These are phyloP conservation scores for Enteromius radiatus DNA, from an alignment of 2,797 vertebrate genomes.

Conservation along the genomic window DNA sequence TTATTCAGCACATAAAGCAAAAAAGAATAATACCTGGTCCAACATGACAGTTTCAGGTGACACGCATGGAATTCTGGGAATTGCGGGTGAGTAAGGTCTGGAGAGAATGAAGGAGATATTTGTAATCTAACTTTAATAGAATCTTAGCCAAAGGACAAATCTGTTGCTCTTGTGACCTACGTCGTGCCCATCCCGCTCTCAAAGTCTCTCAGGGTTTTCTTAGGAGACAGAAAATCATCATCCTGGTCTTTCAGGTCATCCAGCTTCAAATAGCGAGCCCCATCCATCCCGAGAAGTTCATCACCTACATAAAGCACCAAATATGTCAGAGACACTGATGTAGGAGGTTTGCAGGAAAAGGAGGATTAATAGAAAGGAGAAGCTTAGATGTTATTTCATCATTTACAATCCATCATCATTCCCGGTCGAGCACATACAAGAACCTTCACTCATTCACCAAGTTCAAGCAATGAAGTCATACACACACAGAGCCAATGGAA, in stretches of 20 bases:
- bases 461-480: constrained; percentile 72
- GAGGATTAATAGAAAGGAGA: constrained; percentile 47
- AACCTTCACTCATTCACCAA: constrained; percentile 52
- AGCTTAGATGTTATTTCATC: constrained; percentile 20
- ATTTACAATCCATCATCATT: constrained; percentile 58
- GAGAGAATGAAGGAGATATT: constrained; percentile 43
- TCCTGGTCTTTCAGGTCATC: constrained; percentile 88
- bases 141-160: background rate
- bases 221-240: constrained; percentile 86
- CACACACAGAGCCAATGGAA: constrained; percentile 72
- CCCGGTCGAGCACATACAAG: constrained; percentile 64
- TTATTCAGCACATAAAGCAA: background rate
- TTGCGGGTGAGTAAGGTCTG: constrained; percentile 90
- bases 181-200: constrained; percentile 87
- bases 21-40: constrained; percentile 74
- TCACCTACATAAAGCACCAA: constrained; percentile 81
- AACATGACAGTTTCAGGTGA: constrained; percentile 91
- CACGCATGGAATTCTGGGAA: constrained; percentile 89
- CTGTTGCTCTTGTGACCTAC: constrained; percentile 74
- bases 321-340: constrained; percentile 7
- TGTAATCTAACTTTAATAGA: background rate
- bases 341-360: background rate
- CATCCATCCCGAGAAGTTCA: constrained; percentile 83
- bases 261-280: constrained; percentile 83
- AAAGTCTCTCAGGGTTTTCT: constrained; percentile 87